These are phyloP conservation scores for Cybosia mesomella DNA, from an alignment of 2,888 invertebrate genomes.

Conservation along the genomic window DNA sequence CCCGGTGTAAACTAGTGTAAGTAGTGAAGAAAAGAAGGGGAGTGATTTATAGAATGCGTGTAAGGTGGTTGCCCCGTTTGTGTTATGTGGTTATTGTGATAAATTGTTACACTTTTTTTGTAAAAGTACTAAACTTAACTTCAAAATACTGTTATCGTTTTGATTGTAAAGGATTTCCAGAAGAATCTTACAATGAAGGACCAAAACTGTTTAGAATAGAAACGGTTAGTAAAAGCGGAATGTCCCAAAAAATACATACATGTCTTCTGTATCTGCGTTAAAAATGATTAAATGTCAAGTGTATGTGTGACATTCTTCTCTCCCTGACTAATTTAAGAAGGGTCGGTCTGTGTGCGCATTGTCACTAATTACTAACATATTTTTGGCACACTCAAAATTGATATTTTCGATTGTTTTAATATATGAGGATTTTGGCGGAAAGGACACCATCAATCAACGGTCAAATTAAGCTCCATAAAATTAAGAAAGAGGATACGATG, in stretches of 20 bases:
- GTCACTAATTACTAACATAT: too few species aligned
- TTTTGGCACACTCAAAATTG: too few species aligned
- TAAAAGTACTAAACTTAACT: slow-evolving; percentile 3
- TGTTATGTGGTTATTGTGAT: slow-evolving; percentile 5
- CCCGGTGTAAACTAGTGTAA: slow-evolving; percentile 65
- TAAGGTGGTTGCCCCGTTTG: slow-evolving; percentile 30
- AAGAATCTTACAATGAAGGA: neutral
- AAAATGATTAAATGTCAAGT: too few species aligned
- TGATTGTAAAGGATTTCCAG: neutral
- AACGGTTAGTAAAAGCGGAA: neutral
- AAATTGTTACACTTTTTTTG: slow-evolving; percentile 1
- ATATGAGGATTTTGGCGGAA: too few species aligned
- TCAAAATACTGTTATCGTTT: neutral
- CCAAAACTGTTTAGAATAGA: neutral
- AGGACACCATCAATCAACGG: too few species aligned
- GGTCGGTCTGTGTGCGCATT: too few species aligned
- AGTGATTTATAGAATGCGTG: slow-evolving; percentile 46
- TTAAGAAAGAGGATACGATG: neutral
- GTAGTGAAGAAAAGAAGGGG: slow-evolving; percentile 40
- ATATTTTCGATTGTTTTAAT: neutral
- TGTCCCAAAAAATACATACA: neutral
- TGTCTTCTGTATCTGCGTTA: too few species aligned
- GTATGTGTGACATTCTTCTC: too few species aligned
- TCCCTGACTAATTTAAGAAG: too few species aligned
- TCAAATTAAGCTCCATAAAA: neutral